These are phyloP conservation scores for Hycleus phaleratus DNA, from an alignment of 1,140 invertebrate species.

Conservation along the genomic window DNA sequence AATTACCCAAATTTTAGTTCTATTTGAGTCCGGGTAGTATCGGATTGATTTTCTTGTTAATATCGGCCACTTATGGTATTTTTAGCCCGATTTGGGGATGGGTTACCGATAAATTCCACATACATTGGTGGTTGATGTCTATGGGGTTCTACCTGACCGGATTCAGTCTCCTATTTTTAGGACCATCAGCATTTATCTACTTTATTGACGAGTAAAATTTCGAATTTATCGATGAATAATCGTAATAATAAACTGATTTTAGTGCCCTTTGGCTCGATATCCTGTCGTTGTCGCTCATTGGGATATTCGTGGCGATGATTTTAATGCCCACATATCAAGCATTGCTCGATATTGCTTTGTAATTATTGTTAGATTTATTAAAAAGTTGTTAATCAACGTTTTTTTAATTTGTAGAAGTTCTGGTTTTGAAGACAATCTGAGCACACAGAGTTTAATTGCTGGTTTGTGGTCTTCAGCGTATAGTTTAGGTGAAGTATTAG, in stretches of 20 bases:
- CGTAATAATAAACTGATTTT: conserved; percentile 28
- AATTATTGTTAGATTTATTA: conserved; percentile 40
- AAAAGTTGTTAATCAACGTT: neutral
- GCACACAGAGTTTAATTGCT: conserved; percentile 63
- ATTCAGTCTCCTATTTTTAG: conserved; percentile 55
- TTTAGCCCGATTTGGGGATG: conserved; percentile 67
- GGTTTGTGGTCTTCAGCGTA: conserved; percentile 69
- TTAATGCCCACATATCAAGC: conserved; percentile 69
- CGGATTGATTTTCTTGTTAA: conserved; percentile 64
- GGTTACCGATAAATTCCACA: conserved; percentile 57
- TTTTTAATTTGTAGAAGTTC: conserved; percentile 46
- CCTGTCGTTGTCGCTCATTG: conserved; percentile 54
- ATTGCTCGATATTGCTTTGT: conserved; percentile 62
- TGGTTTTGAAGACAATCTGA: conserved; percentile 55
- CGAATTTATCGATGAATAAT: neutral
- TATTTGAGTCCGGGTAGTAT: conserved; percentile 56
- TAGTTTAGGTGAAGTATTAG: conserved; percentile 66
- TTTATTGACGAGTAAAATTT: conserved; percentile 41
- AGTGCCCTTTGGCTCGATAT: conserved; percentile 61
- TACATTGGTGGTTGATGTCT: conserved; percentile 64
- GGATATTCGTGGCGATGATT: conserved; percentile 59
- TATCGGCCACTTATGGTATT: conserved; percentile 63
- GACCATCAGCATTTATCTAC: conserved; percentile 55
- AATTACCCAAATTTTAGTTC: conserved; percentile 44
- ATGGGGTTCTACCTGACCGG: conserved; percentile 55